Evolutionary conservation across 2,888 invertebrate genomes (phyloP).

Genomic region (Drosophila cognata): DNA sequence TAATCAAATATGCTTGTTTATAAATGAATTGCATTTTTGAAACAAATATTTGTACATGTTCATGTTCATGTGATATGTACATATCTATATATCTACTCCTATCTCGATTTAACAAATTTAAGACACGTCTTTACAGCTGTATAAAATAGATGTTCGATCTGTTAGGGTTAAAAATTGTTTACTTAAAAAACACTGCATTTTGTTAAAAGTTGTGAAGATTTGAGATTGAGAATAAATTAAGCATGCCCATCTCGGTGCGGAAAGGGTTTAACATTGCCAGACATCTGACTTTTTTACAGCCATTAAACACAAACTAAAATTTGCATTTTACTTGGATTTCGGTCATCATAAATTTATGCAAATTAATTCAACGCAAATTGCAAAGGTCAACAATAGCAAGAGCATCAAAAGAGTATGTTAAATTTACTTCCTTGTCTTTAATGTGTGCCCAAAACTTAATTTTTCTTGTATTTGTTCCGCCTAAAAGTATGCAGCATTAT

Average conservation of each 20-base stretch:
- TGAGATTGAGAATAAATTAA: neutral
- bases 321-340: neutral
- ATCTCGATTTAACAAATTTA: neutral
- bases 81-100: neutral
- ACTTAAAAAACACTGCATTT: neutral
- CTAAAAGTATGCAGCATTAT: neutral
- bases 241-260: neutral
- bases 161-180: neutral
- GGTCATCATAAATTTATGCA: neutral
- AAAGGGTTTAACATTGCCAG: neutral
- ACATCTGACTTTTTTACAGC: neutral
- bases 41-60: neutral
- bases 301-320: neutral
- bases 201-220: neutral
- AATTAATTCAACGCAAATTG: neutral
- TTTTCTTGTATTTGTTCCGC: neutral
- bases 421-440: neutral
- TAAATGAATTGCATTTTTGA: neutral
- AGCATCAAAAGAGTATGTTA: neutral
- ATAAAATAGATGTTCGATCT: neutral
- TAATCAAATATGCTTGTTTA: neutral
- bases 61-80: too few species aligned
- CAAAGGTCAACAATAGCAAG: neutral
- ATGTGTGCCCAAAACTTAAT: neutral
- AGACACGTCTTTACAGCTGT: neutral